phyloP scores from a whole-genome alignment of 2,113 vertebrate genomes.

The Calyptommatus sinebrachiatus region DNA sequence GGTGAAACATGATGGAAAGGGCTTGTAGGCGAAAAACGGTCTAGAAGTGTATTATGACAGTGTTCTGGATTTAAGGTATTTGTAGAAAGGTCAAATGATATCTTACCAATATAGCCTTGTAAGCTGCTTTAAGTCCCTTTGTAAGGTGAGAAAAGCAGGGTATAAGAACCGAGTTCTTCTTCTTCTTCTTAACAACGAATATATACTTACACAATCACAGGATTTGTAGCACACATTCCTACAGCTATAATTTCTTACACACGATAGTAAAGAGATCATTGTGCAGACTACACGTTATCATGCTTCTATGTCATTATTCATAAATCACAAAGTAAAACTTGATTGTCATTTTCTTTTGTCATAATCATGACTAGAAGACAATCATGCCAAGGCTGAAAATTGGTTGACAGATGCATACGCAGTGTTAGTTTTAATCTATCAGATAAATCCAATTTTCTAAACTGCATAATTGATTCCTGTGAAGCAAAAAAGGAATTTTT shows the following conservation, averaged over 20 bases:
- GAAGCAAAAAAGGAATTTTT: neutral
- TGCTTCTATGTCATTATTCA: conserved; percentile 26
- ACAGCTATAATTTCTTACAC: conserved; percentile 14
- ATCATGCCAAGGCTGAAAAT: conserved; percentile 15
- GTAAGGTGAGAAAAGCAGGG: no score
- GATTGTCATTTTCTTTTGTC: conserved; percentile 25
- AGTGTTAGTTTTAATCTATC: neutral
- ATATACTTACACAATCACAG: neutral
- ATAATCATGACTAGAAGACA: conserved; percentile 7
- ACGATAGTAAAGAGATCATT: conserved; percentile 21
- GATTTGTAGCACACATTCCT: conserved; percentile 22
- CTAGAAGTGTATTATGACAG: no score
- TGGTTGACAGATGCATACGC: neutral
- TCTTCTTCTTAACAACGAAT: no score
- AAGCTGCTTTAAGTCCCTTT: no score
- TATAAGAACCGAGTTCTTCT: no score
- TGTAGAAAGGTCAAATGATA: no score
- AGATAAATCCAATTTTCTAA: neutral
- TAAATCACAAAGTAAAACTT: conserved; percentile 25
- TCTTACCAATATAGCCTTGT: no score
- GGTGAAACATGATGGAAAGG: no score
- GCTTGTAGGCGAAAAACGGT: no score
- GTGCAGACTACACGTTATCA: conserved; percentile 23
- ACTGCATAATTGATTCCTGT: neutral
- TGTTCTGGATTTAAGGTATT: no score